Base-by-base conservation (phyloP, 2,888 invertebrate species). In the Myopa tessellatipennis region DNA sequence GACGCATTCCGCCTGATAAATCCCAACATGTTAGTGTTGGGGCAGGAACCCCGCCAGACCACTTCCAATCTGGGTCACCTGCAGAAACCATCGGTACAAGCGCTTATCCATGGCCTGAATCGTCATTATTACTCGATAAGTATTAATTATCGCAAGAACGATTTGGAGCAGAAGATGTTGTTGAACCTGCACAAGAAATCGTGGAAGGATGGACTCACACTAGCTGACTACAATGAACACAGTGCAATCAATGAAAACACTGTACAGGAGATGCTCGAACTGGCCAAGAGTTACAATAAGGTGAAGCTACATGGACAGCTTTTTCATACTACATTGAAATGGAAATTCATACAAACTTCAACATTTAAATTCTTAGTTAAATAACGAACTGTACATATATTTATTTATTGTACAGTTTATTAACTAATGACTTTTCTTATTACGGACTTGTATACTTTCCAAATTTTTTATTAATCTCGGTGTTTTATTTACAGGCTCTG, bases 91-190 rank as follows among this genome's bases (percentile, higher is more conserved):
- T 98, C 98, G 2, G 99, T 99, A 78, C 99, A 98, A 93, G 99
- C 99, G 55, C 91, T 99, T 78, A 99, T 99, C 84, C 99, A 99
- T 87, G 99, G 99, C 16, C 92, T 99, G 45, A 99, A 99, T 90
- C 94, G 99, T 81, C 99, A 99, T 90, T 99, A 99, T 88, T 99
- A 99, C 90, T 99, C 99, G 63, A 99, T 99, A 88, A 98, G 98
- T 89, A 99, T 99, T 89, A 99, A 99, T 90, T 99, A 99, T 90
- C 93, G 98, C 83, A 99, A 99, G 90, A 99, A 99, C 90, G 98
- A 99, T 90, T 90, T 99, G 80, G 99, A 99, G 90, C 99, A 99
- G 89, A 99, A 99, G 91, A 99, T 99, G 99, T 90, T 99, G 79
- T 90, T 99, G 79, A 99, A 99, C 91, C 91, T 99, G 82, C 98